A percentile compares a stretch with the other conserved stretches of the same genome.
phyloP scores from a whole-genome alignment of 53 echinoderm and acorn worm species.

The Holothuria scabra region DNA sequence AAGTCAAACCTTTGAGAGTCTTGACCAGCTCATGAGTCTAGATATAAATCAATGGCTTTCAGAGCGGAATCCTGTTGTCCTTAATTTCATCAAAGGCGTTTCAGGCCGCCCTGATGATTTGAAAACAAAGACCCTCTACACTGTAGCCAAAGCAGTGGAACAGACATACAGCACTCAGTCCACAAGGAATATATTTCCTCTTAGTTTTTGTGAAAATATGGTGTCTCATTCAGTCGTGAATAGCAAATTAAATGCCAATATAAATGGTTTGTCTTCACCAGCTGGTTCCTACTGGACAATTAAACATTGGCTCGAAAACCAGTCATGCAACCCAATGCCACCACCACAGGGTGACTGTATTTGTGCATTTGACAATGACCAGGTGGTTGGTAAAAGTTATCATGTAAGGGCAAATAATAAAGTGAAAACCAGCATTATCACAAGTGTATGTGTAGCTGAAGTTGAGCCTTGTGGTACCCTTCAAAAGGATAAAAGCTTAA shows the following conservation, averaged over 20 bases:
- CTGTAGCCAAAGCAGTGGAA: constrained; percentile 1
- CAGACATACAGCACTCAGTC: too few relatives aligned
- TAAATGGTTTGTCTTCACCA: background rate
- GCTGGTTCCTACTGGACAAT: background rate
- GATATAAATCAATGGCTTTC: constrained; percentile 10
- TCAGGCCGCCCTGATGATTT: background rate
- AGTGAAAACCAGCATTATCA: constrained; percentile 3
- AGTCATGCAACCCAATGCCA: background rate
- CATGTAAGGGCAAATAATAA: constrained; percentile 5
- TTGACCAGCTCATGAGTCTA: background rate
- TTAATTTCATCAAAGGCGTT: constrained; percentile 3
- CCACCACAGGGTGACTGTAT: background rate
- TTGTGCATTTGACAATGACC: background rate
- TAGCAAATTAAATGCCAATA: background rate
- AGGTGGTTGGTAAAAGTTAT: background rate
- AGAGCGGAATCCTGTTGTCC: constrained; percentile 10
- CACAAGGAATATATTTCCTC: background rate
- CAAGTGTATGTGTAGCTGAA: constrained; percentile 29
- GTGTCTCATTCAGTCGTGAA: background rate
- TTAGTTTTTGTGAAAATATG: background rate
- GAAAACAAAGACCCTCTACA: background rate
- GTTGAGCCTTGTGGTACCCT: background rate
- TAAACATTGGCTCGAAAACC: background rate
- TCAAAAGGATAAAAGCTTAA: background rate
- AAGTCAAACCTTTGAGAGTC: background rate